A percentile compares a stretch with the other conserved stretches of the same genome.
Evolutionary conservation across 2,888 invertebrate species (phyloP).

Genomic region (Geophilus truncorum): DNA sequence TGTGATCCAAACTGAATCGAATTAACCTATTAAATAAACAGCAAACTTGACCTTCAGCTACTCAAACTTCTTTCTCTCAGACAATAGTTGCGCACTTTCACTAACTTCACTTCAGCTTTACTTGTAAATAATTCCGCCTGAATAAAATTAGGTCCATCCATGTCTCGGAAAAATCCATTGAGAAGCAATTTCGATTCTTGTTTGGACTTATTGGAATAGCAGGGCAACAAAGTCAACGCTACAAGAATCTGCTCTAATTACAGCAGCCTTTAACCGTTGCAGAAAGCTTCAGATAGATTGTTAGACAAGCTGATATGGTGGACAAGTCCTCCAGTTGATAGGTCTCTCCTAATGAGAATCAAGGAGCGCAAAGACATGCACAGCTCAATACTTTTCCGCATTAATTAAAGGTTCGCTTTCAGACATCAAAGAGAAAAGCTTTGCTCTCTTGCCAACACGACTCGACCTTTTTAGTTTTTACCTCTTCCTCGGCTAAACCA

Average conservation of each 20-base stretch:
- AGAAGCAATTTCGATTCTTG: neutral
- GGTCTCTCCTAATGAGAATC: neutral
- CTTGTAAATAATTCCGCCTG: too few relatives aligned
- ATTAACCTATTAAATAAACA: too few relatives aligned
- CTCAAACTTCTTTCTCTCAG: too few relatives aligned
- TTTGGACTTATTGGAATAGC: neutral
- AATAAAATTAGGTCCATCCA: too few relatives aligned
- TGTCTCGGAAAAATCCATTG: neutral
- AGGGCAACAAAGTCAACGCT: neutral
- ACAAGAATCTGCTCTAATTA: neutral
- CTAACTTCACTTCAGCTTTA: too few relatives aligned
- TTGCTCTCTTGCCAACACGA: neutral
- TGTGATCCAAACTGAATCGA: too few relatives aligned
- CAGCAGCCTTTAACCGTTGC: neutral
- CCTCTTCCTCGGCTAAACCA: neutral
- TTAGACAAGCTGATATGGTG: conserved; percentile 5
- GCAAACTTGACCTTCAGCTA: too few relatives aligned
- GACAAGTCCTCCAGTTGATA: neutral
- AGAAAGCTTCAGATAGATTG: neutral
- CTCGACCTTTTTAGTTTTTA: neutral
- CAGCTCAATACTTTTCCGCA: conserved; percentile 18
- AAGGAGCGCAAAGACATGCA: conserved; percentile 7
- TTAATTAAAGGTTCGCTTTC: neutral
- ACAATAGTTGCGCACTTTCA: too few relatives aligned
- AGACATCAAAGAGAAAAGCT: neutral